Percentiles rank a stretch among this genome's conserved stretches.
phyloP scores from a whole-genome alignment of 2,888 invertebrate species.

The Acronicta alni region DNA sequence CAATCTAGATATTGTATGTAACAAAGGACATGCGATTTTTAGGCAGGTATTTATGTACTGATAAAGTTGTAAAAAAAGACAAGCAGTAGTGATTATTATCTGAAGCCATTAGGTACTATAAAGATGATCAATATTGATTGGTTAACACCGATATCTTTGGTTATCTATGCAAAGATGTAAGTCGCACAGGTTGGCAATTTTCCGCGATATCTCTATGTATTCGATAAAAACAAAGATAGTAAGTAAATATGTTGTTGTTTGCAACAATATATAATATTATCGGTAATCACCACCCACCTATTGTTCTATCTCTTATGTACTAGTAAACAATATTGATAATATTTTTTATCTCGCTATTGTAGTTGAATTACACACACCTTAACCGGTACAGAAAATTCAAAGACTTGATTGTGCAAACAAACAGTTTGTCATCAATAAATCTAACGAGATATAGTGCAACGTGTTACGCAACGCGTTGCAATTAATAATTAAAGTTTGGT shows the following conservation, averaged over 20 bases:
- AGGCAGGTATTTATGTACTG: not conserved
- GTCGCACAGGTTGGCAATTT: slow-evolving; percentile 28
- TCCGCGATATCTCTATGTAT: slow-evolving; percentile 41
- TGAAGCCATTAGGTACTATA: slow-evolving; percentile 1
- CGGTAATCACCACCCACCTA: slow-evolving; percentile 49
- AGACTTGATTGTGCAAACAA: too few species aligned
- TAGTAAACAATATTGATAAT: slow-evolving; percentile 26
- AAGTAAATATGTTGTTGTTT: slow-evolving; percentile 33
- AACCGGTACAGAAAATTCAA: not conserved
- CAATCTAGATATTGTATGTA: too few species aligned
- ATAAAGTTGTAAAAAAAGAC: not conserved
- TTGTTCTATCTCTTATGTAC: slow-evolving; percentile 41
- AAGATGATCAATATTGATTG: slow-evolving; percentile 40
- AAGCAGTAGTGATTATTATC: not conserved
- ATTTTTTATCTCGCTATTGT: slow-evolving; percentile 18
- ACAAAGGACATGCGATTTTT: too few species aligned
- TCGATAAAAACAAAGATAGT: slow-evolving; percentile 59
- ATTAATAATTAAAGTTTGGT: too few species aligned
- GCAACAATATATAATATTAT: slow-evolving; percentile 42
- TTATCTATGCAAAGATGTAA: slow-evolving; percentile 47
- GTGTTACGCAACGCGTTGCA: too few species aligned
- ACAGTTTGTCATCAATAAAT: too few species aligned
- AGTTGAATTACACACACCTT: slow-evolving; percentile 18
- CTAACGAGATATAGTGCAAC: too few species aligned
- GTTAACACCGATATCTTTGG: slow-evolving; percentile 24